Base-by-base conservation (phyloP, 2,888 invertebrate genomes). In the Melanophora roralis region DNA sequence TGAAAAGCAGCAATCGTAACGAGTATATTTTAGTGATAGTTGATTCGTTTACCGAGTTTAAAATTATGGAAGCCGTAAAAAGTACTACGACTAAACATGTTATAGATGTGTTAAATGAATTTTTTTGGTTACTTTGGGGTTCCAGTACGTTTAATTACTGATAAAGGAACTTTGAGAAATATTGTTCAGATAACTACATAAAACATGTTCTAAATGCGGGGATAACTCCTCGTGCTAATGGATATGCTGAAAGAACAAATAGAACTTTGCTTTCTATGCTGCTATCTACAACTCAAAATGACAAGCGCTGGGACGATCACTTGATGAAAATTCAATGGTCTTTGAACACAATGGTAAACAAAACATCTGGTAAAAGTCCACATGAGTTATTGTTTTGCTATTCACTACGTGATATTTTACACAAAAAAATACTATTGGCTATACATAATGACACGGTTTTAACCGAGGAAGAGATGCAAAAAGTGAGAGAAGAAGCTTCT, bases 171-270 rank as follows among this genome's bases (percentile, higher is more conserved):
- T 27, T 27, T 27, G 4, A 27, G 6, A 27, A 27, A 27, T 27
- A 27, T 6, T 27, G 27, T 14, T 64, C 3, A 3, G 27, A 27
- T 5, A 5, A 5, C 27, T 27, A 3, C 4, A 27, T 27, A 3
- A 65, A 82, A 51, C 85, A 85, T 53, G 68, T 85, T 0, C 65
- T 83, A 51, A 83, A 81, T 64, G 83, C 84, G 0, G 82, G 84
- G 5, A 81, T 81, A 8, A 83, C 83, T 11, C 85, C 83, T 0
- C 76, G 85, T 74, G 82, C 83, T 0, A 83, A 82, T 64, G 83
- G 78, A 6, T 81, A 82, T 43, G 71, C 53, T 9, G 60, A 75
- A 16, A 60, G 76, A 11, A 62, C 47, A 34, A 81, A 72, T 38
- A 32, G 77, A 23, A 64, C 69, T 4, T 62, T 74, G 6, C 40